phyloP scores from a whole-genome alignment of 2,888 invertebrate genomes.

The Eupithecia abbreviata region DNA sequence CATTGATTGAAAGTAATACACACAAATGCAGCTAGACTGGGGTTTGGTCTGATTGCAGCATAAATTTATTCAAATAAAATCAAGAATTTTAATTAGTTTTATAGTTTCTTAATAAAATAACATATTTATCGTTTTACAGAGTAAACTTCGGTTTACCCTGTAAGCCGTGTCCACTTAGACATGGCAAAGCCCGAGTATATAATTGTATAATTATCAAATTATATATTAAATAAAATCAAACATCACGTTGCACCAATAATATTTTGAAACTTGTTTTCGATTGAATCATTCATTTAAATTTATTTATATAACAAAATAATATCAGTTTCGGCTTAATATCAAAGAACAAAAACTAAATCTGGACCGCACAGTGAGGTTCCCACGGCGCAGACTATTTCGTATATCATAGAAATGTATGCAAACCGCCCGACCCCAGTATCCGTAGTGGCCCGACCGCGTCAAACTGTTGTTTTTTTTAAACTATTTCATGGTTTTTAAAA shows the following conservation, averaged over 20 bases:
- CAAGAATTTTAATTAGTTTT: no score
- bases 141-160: no score
- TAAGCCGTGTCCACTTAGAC: no score
- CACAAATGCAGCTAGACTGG: no score
- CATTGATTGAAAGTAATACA: no score
- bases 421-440: constrained; percentile 58
- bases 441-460: no score
- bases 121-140: no score
- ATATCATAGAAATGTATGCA: constrained; percentile 66
- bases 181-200: no score
- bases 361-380: constrained; percentile 66
- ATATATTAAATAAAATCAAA: background rate
- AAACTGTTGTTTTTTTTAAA: constrained; percentile 40
- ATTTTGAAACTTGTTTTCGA: background rate
- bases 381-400: constrained; percentile 56
- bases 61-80: no score
- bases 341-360: constrained; percentile 38
- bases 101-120: no score
- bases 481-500: constrained; percentile 20
- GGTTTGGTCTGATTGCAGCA: no score
- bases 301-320: background rate
- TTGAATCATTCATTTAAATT: background rate
- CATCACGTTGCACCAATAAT: background rate
- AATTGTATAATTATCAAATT: background rate
- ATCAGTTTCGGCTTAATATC: constrained; percentile 13